Conservation (phyloP, 2,888 invertebrate genomes). For the Cephus rjabovi region DNA sequence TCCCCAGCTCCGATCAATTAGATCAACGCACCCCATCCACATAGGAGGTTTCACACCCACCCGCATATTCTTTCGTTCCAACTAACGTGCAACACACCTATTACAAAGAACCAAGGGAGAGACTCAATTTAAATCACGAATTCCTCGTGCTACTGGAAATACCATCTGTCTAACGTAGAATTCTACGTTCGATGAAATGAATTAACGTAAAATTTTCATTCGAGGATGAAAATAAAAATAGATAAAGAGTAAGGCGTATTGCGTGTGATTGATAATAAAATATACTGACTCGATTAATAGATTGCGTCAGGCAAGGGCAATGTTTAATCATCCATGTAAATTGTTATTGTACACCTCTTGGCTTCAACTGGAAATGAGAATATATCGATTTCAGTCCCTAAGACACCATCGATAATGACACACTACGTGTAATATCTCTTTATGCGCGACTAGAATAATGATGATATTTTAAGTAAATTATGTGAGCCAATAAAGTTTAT, state of each 20-base stretch:
- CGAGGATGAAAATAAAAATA: not conserved
- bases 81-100: constrained; percentile 55
- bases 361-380: not conserved
- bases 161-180: not conserved
- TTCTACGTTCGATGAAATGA: not conserved
- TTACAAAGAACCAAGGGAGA: constrained; percentile 52
- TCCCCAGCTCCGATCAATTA: constrained; percentile 59
- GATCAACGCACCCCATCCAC: constrained; percentile 57
- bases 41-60: constrained; percentile 49
- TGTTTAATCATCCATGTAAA: not conserved
- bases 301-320: not conserved
- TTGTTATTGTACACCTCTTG: not conserved
- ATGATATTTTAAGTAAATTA: not conserved
- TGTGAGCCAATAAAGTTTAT: not conserved
- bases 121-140: constrained; percentile 57
- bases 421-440: not conserved
- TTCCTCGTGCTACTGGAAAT: constrained; percentile 26
- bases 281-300: not conserved
- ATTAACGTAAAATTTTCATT: not conserved
- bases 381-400: not conserved
- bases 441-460: not conserved
- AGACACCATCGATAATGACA: not conserved
- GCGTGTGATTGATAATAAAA: not conserved
- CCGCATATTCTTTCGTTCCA: constrained; percentile 38
- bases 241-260: not conserved